These are phyloP conservation scores for Charanyca ferruginea DNA, from an alignment of 2,888 invertebrate genomes.

Conservation along the genomic window DNA sequence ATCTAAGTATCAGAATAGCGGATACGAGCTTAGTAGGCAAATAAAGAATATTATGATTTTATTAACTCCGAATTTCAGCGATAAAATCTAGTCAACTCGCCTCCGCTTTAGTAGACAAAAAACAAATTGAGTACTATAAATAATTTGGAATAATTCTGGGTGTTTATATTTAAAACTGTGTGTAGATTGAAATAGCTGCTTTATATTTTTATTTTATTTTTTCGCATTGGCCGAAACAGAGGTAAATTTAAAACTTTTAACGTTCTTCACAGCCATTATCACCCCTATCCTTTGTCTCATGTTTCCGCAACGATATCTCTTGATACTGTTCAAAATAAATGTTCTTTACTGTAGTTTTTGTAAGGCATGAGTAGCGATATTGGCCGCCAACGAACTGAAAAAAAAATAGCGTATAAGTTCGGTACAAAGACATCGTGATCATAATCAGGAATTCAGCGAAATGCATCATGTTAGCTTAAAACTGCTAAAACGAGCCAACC, in stretches of 20 bases:
- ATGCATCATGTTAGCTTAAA: no score
- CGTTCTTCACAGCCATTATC: constrained; percentile 76
- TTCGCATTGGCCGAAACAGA: constrained; percentile 88
- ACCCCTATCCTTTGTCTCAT: constrained; percentile 73
- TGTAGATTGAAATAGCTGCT: constrained; percentile 62
- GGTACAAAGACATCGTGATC: no score
- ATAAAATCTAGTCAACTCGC: constrained; percentile 4
- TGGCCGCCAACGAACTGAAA: no score
- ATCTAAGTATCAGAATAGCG: neutral
- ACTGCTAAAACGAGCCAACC: no score
- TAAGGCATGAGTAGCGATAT: no score
- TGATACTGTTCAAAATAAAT: constrained; percentile 22
- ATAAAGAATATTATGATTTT: neutral
- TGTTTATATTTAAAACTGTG: constrained; percentile 36
- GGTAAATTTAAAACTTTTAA: constrained; percentile 81
- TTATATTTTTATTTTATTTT: constrained; percentile 77
- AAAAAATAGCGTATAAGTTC: no score
- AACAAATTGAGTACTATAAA: neutral
- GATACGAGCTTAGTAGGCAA: neutral
- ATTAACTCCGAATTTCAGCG: neutral
- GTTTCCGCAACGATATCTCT: constrained; percentile 58
- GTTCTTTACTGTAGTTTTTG: constrained; percentile 17
- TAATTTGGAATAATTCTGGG: constrained; percentile 25
- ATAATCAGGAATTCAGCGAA: no score
- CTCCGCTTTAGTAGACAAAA: neutral